Percentiles rank a stretch among this genome's conserved stretches.
phyloP scores from a whole-genome alignment of 2,888 invertebrate species.

The Caenorhabditis japonica region DNA sequence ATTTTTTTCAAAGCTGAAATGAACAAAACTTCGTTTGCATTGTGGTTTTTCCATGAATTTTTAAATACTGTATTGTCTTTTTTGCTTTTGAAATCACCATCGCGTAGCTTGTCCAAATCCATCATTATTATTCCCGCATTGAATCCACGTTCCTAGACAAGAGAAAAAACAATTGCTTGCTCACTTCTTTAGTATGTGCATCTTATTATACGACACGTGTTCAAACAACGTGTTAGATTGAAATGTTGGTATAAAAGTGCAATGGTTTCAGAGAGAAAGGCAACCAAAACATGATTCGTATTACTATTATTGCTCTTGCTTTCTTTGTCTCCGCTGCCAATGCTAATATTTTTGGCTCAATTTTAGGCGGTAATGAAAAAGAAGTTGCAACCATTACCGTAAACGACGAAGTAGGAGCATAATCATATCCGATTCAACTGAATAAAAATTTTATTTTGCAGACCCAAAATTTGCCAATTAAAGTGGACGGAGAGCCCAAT shows the following conservation, averaged over 20 bases:
- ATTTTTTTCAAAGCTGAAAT: too few species aligned
- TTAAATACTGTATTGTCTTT: constrained; percentile 85
- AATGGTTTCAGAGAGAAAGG: constrained; percentile 7
- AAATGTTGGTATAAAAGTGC: constrained; percentile 19
- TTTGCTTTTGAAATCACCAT: constrained; percentile 84
- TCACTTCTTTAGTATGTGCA: constrained; percentile 31
- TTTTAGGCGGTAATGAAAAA: constrained; percentile 15
- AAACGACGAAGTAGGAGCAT: too few species aligned
- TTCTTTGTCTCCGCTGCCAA: constrained; percentile 19
- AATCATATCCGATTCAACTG: too few species aligned
- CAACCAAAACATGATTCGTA: constrained; percentile 39
- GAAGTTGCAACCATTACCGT: too few species aligned
- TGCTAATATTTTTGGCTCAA: constrained; percentile 13
- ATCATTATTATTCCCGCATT: constrained; percentile 86
- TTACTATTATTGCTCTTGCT: constrained; percentile 25
- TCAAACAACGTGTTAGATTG: constrained; percentile 40
- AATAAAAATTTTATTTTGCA: too few species aligned
- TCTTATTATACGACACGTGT: constrained; percentile 39
- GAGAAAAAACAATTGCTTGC: constrained; percentile 34
- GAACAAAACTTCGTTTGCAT: constrained; percentile 85
- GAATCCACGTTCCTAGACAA: constrained; percentile 79
- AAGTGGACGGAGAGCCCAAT: not conserved
- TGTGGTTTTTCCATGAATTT: constrained; percentile 83
- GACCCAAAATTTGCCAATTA: too few species aligned
- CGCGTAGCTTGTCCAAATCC: constrained; percentile 84